Base-by-base conservation (phyloP, 1,140 invertebrate genomes). In the Belonocnema kinseyi region DNA sequence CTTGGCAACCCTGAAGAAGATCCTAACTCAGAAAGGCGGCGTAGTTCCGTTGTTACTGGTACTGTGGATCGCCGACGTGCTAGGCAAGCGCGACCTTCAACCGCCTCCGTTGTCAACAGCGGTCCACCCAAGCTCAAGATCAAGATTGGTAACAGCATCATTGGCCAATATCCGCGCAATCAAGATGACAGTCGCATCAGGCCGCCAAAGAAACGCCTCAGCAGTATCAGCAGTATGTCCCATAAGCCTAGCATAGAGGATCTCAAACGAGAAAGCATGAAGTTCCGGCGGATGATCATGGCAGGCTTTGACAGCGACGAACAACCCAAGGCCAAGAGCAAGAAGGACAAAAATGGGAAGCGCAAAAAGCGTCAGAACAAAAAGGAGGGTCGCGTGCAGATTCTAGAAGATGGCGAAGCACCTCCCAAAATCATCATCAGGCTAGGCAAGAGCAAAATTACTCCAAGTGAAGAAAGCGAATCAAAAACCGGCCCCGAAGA, bases 231-330 rank as follows among this genome's bases (percentile, higher is more conserved):
- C 53, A 93, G 92, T 80, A 93, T 94, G 76, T 92, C 92, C 54
- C 93, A 92, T 26, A 94, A 93, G 74, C 95, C 95, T 0, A 94
- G 92, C 74, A 94, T 95, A 83, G 96, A 96, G 87, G 96, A 97
- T 79, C 89, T 97, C 8, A 95, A 94, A 77, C 93, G 95, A 8
- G 96, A 97, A 81, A 97, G 95, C 80, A 97, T 98, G 96, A 97
- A 97, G 85, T 97, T 94, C 88, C 92, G 97, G n/a, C 93, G 95
- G 66, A 94, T 94, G 92, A 94, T 97, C 0, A 96, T 96, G 94
- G 95, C 96, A 12, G 95, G 95, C 83, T 97, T 97, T 82, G 94
- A 95, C 72, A 81, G 77, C 83, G 94, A 94, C 66, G 94, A 95
- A 75, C 91, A 92, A 75, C 73, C 85, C 5, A 93, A 94, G 75